Evolutionary conservation across 2,797 vertebrate species (phyloP), one percentile per base, ranked within the genome.

Genomic region (Poeciliopsis presidionis): DNA sequence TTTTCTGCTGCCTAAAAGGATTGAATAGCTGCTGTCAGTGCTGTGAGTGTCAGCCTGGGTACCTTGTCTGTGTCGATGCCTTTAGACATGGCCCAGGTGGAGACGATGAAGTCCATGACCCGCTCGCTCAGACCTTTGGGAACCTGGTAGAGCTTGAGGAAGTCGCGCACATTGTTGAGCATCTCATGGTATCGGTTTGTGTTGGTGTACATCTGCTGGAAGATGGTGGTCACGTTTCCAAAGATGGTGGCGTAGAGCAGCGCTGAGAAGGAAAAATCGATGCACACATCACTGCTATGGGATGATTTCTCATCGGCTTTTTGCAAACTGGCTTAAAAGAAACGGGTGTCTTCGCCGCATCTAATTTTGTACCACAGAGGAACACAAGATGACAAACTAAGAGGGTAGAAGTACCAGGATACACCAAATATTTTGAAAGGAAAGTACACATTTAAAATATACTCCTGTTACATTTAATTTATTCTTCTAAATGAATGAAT

Each of bases 141-240:
- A 83, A 99, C 98, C 95, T 99, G 98, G 90, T 99, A 99, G 76
- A 99, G 96, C 89, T 99, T 98, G 78, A 99, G 94, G 93, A 99
- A 99, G 93, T 99, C 98, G 0, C 98, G 96, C 78, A 99, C 98
- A 1, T 99, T 99, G 95, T 99, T 99, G 86, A 99, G 95, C 97
- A 99, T 99, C 96, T 99, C 98, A 0, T 99, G 98, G 95, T 99
- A 99, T 80, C 98, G 96, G 92, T 99, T 99, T 84, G 98, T 99
- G 95, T 99, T 99, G 89, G 98, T 98, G 91, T 99, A 99, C 98
- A 99, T 99, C 95, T 99, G 98, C 95, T 99, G 98, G 95, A 99
- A 99, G 95, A 99, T 99, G 93, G 98, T 99, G 84, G 98, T 99
- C 90, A 99, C 98, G 0, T 99, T 99, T 93, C 98, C 98, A 94